phyloP scores from a whole-genome alignment of 1,140 invertebrate species.

The Tetragnatha versicolor region DNA sequence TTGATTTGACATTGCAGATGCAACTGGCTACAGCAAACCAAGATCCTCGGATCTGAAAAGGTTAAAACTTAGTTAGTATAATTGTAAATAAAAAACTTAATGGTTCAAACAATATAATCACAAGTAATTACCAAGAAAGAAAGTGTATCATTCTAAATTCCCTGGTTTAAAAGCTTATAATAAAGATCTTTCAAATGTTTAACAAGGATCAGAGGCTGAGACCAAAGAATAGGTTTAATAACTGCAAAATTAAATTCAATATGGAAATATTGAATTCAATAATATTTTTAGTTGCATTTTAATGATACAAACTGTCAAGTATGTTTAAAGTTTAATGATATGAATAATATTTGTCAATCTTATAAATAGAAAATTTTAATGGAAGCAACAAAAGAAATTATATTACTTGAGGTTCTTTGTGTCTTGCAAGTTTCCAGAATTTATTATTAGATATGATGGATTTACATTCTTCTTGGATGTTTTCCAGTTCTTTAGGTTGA shows the following conservation, averaged over 20 bases:
- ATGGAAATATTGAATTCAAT: too few species aligned
- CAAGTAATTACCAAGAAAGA: too few species aligned
- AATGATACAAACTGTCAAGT: background rate
- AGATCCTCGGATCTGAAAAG: conserved; percentile 67
- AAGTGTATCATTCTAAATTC: too few species aligned
- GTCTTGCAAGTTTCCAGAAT: conserved; percentile 77
- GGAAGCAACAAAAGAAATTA: background rate
- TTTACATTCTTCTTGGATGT: conserved; percentile 46
- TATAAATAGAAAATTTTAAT: background rate
- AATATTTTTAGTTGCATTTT: too few species aligned
- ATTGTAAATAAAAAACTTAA: background rate
- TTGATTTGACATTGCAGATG: conserved; percentile 69
- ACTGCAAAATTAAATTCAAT: too few species aligned
- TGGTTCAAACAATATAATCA: too few species aligned
- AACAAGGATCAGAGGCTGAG: too few species aligned
- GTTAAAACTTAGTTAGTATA: background rate
- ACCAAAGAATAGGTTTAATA: too few species aligned
- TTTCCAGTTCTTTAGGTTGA: conserved; percentile 53
- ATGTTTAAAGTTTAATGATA: background rate
- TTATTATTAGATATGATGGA: conserved; percentile 69
- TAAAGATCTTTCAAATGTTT: too few species aligned
- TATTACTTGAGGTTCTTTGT: conserved; percentile 67
- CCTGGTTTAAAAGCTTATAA: too few species aligned
- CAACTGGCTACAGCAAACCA: conserved; percentile 74
- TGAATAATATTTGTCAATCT: background rate